phyloP scores from a whole-genome alignment of 2,113 vertebrate species.

The Syngnathus floridae region DNA sequence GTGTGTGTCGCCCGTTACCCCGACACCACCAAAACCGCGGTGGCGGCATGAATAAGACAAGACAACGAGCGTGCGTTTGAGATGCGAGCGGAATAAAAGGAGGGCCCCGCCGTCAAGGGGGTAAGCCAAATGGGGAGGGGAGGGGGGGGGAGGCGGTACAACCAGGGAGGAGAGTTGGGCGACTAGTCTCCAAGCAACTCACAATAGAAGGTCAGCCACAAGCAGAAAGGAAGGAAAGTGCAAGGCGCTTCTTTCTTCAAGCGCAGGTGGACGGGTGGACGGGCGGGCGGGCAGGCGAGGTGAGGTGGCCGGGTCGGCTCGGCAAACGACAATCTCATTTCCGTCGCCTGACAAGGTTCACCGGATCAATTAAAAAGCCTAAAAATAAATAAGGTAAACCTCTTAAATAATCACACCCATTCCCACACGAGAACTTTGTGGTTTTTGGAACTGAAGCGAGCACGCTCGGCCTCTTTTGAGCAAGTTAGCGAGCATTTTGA shows the following conservation, averaged over 20 bases:
- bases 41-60: slow-evolving; percentile 27
- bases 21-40: slow-evolving; percentile 42
- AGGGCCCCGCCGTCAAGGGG: slow-evolving; percentile 10
- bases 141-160: slow-evolving; percentile 4
- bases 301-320: no score
- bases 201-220: slow-evolving; percentile 89
- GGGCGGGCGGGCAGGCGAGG: no score
- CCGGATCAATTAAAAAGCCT: no score
- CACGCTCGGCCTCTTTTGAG: no score
- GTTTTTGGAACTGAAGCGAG: no score
- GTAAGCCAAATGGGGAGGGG: slow-evolving; percentile 21
- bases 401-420: no score
- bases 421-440: no score
- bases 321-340: no score
- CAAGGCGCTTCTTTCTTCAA: slow-evolving; percentile 70
- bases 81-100: slow-evolving; percentile 32
- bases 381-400: no score
- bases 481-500: no score
- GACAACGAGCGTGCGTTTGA: slow-evolving; percentile 40
- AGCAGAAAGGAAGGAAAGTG: slow-evolving; percentile 70
- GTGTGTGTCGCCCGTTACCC: slow-evolving; percentile 44
- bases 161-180: slow-evolving; percentile 70
- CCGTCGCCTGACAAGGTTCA: no score
- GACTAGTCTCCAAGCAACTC: slow-evolving; percentile 95
- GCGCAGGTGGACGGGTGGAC: slow-evolving; percentile 2